phyloP scores from a whole-genome alignment of 1,140 invertebrate genomes.

The Leptinotarsa lineolata region DNA sequence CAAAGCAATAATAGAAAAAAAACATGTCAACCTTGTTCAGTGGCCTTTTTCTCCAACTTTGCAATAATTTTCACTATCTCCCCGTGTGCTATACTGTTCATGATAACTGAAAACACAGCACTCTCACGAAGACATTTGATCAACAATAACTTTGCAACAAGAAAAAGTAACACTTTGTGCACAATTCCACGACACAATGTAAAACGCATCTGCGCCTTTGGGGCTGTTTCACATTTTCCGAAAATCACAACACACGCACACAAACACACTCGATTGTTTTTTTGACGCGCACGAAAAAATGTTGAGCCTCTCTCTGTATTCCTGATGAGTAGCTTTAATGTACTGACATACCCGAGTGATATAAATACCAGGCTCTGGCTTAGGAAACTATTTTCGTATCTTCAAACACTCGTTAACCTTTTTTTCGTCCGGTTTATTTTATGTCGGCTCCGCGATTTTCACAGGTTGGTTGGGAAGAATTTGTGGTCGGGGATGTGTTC shows the following conservation, averaged over 20 bases:
- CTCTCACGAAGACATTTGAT: slow-evolving; percentile 16
- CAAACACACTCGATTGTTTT: background rate
- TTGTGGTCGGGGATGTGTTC: background rate
- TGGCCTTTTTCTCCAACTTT: slow-evolving; percentile 22
- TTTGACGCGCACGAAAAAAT: background rate
- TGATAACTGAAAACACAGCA: slow-evolving; percentile 18
- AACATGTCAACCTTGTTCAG: background rate
- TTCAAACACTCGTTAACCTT: slow-evolving; percentile 15
- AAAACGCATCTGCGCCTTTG: slow-evolving; percentile 19
- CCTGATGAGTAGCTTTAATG: background rate
- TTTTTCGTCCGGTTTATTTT: slow-evolving; percentile 12
- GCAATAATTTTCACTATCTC: slow-evolving; percentile 24
- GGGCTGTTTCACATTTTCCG: background rate
- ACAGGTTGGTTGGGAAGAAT: background rate
- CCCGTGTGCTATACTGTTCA: slow-evolving; percentile 18
- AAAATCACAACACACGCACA: background rate
- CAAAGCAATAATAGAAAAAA: no score
- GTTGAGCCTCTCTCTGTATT: slow-evolving; percentile 1
- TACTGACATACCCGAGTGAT: slow-evolving; percentile 19
- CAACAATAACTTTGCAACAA: slow-evolving; percentile 4
- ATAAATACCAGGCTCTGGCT: slow-evolving; percentile 20
- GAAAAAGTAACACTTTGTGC: slow-evolving; percentile 17
- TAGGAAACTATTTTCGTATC: slow-evolving; percentile 16
- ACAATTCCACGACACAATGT: slow-evolving; percentile 17
- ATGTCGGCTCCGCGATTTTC: background rate